Conservation (phyloP, 2,888 invertebrate genomes). For the Corbicula japonica region DNA sequence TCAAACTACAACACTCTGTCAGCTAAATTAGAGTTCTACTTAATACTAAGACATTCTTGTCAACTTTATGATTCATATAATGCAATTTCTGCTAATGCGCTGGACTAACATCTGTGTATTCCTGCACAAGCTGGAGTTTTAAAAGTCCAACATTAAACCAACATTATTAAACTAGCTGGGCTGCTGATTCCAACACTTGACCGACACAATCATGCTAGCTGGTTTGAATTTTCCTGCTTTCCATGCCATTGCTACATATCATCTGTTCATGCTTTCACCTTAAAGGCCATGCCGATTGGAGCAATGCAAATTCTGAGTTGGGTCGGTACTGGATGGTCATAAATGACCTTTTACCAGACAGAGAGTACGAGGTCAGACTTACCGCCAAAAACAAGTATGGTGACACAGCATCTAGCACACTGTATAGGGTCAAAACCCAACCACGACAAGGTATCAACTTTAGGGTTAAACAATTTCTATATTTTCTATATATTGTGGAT, state of each 20-base stretch:
- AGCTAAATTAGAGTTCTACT: too few species aligned
- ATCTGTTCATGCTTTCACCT: slow-evolving; percentile 16
- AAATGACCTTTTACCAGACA: slow-evolving; percentile 71
- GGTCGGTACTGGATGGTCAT: slow-evolving; percentile 76
- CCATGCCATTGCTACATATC: slow-evolving; percentile 6
- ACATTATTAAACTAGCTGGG: too few species aligned
- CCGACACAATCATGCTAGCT: too few species aligned
- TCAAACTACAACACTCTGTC: too few species aligned
- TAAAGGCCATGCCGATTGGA: slow-evolving; percentile 74
- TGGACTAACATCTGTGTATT: too few species aligned
- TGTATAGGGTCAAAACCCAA: slow-evolving; percentile 69
- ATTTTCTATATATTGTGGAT: not conserved
- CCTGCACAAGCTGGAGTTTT: too few species aligned
- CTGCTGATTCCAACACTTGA: too few species aligned
- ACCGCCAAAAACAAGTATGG: slow-evolving; percentile 78
- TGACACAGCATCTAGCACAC: slow-evolving; percentile 75
- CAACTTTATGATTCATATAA: too few species aligned
- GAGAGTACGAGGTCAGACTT: slow-evolving; percentile 76
- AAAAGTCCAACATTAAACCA: too few species aligned
- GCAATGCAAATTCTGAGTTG: slow-evolving; percentile 70
- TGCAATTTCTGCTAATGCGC: too few species aligned
- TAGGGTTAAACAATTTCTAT: not conserved
- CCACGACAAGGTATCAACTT: slow-evolving; percentile 58
- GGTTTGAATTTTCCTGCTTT: too few species aligned
- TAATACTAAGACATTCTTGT: too few species aligned